These are phyloP conservation scores for Halcyon smyrnensis DNA, from an alignment of 2,797 vertebrate genomes.

Conservation along the genomic window DNA sequence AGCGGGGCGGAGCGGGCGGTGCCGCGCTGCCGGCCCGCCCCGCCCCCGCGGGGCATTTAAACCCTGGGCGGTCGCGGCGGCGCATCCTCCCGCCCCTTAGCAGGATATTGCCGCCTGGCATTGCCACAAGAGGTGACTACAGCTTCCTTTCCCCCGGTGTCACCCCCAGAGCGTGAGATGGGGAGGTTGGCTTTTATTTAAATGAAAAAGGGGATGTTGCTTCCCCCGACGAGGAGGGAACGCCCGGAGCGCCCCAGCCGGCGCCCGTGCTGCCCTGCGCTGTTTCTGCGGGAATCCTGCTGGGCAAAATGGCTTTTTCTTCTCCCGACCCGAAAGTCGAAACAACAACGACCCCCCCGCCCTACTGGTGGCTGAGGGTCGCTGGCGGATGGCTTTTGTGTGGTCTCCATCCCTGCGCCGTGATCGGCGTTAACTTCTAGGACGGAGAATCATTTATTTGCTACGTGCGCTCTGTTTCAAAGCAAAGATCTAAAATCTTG, in stretches of 20 bases:
- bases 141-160: neutral
- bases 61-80: neutral
- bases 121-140: too few species aligned
- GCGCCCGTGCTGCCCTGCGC: neutral
- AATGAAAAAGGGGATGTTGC: neutral
- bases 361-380: neutral
- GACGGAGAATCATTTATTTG: neutral
- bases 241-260: neutral
- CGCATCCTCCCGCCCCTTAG: fast-evolving
- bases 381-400: neutral
- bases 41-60: conserved; percentile 8
- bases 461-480: fast-evolving
- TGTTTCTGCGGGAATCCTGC: neutral
- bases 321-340: neutral
- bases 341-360: fast-evolving
- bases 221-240: neutral
- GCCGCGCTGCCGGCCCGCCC: too few species aligned
- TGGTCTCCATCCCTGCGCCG: neutral
- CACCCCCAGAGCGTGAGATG: fast-evolving
- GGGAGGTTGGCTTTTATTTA: neutral
- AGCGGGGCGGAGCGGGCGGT: conserved; percentile 63
- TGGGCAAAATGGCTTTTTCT: neutral
- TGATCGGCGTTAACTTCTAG: fast-evolving
- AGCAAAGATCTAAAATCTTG: neutral
- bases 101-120: fast-evolving